Base-by-base conservation (phyloP, 2,888 invertebrate genomes). In the Julus scandinavius region DNA sequence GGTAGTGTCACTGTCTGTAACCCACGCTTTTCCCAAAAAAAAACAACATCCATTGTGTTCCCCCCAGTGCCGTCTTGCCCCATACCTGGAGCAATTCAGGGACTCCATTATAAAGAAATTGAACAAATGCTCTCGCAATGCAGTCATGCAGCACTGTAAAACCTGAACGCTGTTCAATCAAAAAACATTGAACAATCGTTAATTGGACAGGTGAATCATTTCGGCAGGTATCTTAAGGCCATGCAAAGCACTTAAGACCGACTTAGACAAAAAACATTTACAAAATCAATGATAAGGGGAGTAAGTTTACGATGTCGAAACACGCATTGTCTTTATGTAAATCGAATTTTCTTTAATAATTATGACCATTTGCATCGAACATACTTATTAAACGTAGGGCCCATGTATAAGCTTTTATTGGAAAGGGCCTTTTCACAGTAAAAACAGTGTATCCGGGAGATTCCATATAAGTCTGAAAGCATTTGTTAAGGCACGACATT, bases 141-240 rank as follows among this genome's bases (percentile, higher is more conserved):
- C 80, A 80, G 80, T 80, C 80, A 80, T 38, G 80, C 80, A 80
- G 80, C 80, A 38, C 38, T 80, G 80, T 38, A 38, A 29, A 80
- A 38, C 11, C n/a, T 54, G 72, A 72, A 72, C n/a, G 17, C 72
- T 7, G 72, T 72, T 72, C 72, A 72, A 72, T 72, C 38, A 38
- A 38, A 9, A 38, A 80, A 29, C 45, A 7, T 38, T 38, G 80
- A 80, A 80, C 80, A 80, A 80, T 80, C 38, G 80, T 80, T 45
- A 80, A 80, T 80, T 80, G 80, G 38, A 80, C 72, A 29, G 72
- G 29, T 72, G 80, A 38, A 38, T 38, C 80, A 80, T 13, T 80
- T 29, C n/a, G n/a, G 13, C n/a, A n/a, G 9, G 54, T 9, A 54
- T 11, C 11, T 63, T 63, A 17, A 63, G 17, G 63, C 63, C n/a